phyloP scores from a whole-genome alignment of 1,140 invertebrate species.

The Calephelis virginiensis region DNA sequence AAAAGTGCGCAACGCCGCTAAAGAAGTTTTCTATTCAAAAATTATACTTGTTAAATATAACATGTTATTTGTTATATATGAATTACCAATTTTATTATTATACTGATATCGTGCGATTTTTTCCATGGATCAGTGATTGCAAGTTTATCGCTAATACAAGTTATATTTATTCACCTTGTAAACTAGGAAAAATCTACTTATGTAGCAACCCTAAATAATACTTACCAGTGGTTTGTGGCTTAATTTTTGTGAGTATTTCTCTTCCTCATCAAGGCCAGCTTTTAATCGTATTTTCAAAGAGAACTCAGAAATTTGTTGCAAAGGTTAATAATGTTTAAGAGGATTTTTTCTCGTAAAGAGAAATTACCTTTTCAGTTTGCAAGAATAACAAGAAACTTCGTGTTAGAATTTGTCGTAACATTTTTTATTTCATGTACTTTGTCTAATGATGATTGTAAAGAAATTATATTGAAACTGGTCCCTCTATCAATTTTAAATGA shows the following conservation, averaged over 20 bases:
- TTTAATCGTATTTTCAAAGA: slow-evolving; percentile 4
- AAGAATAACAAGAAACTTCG: background rate
- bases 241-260: slow-evolving; percentile 16
- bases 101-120: too few relatives aligned
- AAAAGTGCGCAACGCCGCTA: too few relatives aligned
- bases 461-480: too few relatives aligned
- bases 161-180: too few relatives aligned
- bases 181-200: too few relatives aligned
- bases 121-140: too few relatives aligned
- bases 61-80: too few relatives aligned
- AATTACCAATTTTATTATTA: too few relatives aligned
- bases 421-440: background rate
- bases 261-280: background rate
- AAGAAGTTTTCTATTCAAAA: too few relatives aligned
- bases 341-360: background rate
- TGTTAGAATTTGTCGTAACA: background rate
- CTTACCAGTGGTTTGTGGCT: slow-evolving; percentile 1
- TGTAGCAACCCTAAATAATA: background rate
- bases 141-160: too few relatives aligned
- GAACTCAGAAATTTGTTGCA: background rate
- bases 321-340: background rate
- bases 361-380: background rate
- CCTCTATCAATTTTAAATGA: too few relatives aligned
- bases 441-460: background rate
- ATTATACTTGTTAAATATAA: too few relatives aligned